A percentile compares a stretch with the other conserved stretches of the same genome.
Evolutionary conservation across 1,140 invertebrate genomes (phyloP).

Genomic region (Drosophila persimilis): DNA sequence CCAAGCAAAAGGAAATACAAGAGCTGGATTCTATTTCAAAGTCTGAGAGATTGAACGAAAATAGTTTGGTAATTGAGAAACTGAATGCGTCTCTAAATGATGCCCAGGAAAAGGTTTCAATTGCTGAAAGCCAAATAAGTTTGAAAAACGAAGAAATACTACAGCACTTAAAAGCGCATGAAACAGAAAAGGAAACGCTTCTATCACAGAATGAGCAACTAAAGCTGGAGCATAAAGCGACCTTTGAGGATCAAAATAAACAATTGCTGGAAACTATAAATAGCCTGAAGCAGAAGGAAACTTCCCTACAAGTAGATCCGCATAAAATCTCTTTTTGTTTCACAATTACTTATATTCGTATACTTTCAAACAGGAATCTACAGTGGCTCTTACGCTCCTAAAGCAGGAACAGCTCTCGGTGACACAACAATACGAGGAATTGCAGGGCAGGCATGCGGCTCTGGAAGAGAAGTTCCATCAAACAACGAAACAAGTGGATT

Average conservation of each 20-base stretch:
- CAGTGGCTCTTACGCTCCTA: slow-evolving; percentile 21
- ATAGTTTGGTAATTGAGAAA: too few relatives aligned
- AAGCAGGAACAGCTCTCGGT: slow-evolving; percentile 25
- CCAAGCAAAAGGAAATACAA: too few relatives aligned
- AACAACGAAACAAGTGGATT: slow-evolving; percentile 40
- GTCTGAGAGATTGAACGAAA: too few relatives aligned
- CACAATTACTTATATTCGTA: too few relatives aligned
- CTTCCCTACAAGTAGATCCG: slow-evolving; percentile 27
- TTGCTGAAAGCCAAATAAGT: slow-evolving; percentile 15
- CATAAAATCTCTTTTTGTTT: background rate
- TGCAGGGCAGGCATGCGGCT: slow-evolving; percentile 39
- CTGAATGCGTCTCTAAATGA: background rate
- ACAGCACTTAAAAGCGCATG: slow-evolving; percentile 12
- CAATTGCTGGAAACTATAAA: slow-evolving; percentile 19
- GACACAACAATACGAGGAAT: slow-evolving; percentile 18
- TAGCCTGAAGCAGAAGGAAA: slow-evolving; percentile 35
- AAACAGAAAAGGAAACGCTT: slow-evolving; percentile 25
- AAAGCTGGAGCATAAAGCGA: slow-evolving; percentile 17
- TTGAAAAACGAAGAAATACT: slow-evolving; percentile 15
- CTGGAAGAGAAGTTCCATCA: slow-evolving; percentile 38
- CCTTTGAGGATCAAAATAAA: slow-evolving; percentile 4
- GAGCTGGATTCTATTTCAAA: too few relatives aligned
- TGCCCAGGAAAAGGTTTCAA: slow-evolving; percentile 1
- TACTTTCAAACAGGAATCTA: slow-evolving; percentile 23
- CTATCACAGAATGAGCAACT: slow-evolving; percentile 24